A percentile compares a stretch with the other conserved stretches of the same genome.
These are phyloP conservation scores for Linepithema humile DNA, from an alignment of 1,140 invertebrate species.

Conservation along the genomic window DNA sequence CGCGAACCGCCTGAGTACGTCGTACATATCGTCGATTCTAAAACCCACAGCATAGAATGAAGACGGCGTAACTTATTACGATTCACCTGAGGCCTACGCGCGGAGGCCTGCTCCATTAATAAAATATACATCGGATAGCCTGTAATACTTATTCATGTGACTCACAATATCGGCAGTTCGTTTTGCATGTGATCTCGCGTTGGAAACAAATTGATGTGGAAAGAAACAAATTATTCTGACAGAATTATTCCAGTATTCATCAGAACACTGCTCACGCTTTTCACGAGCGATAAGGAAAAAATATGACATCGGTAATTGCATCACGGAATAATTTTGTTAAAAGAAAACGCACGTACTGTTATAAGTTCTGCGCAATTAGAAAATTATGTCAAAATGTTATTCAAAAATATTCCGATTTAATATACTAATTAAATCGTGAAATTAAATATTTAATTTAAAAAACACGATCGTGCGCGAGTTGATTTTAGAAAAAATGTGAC, in stretches of 20 bases:
- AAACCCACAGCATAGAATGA: not conserved
- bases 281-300: not conserved
- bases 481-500: too few species aligned
- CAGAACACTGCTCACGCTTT: not conserved
- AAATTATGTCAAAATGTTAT: not conserved
- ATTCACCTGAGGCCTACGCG: not conserved
- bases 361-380: not conserved
- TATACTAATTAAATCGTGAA: not conserved
- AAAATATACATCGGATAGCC: not conserved
- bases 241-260: conserved; percentile 44
- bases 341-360: not conserved
- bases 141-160: conserved; percentile 11
- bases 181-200: not conserved
- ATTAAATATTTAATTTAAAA: not conserved
- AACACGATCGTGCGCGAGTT: too few species aligned
- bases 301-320: not conserved
- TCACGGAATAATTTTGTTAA: not conserved
- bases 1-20: not conserved
- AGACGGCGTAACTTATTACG: not conserved
- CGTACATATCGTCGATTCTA: not conserved
- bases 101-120: not conserved
- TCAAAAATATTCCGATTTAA: not conserved
- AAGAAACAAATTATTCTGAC: not conserved
- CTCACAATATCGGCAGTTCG: not conserved
- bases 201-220: not conserved